Base-by-base conservation (phyloP, 1,140 invertebrate genomes). In the Eciton burchellii region DNA sequence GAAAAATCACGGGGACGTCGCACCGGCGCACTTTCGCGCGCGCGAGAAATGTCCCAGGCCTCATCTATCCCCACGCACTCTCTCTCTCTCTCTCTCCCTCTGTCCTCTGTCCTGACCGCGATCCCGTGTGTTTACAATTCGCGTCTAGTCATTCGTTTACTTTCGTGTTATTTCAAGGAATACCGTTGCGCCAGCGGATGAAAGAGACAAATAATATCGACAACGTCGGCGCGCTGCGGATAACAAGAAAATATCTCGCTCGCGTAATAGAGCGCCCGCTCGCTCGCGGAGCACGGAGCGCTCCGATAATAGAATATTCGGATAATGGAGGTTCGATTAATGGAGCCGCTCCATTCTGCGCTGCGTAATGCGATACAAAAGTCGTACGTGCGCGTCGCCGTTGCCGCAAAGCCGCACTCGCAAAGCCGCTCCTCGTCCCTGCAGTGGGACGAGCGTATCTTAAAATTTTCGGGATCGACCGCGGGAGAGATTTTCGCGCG, bases 251-350 rank as follows among this genome's bases (percentile, higher is more conserved):
- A 73, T 60, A 60, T 73, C 43, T 21, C 26, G 54, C 60, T 45
- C 66, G 66, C 0, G 19, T 70, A 70, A 70, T 29, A 45, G 24
- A 9, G 52, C 41, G 16, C 60, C n/a, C 65, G 26, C n/a, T n/a
- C n/a, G n/a, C n/a, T n/a, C 24, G 41, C 59, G 60, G 43, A 16
- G 54, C 3, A 35, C 3, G 1, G 56, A 73, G 41, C 56, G 24
- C 59, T 59, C 41, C 19, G 56, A 73, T 73, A 73, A 60, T 73
- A 73, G 56, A 73, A 73, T 73, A 73, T 73, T 73, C 71, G 71
- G 56, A 60, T 73, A 73, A 60, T 73, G 56, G 54, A 59, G 16
- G 56, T 73, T 60, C 54, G 56, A 73, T 73, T 73, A 60, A 60
- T 73, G 54, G 35, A 73, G 56, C 16, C 26, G 35, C 35, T 35